Evolutionary conservation across 2,797 vertebrate genomes (phyloP), one percentile per base, ranked within the genome.

Genomic region (Scolopax rusticola): DNA sequence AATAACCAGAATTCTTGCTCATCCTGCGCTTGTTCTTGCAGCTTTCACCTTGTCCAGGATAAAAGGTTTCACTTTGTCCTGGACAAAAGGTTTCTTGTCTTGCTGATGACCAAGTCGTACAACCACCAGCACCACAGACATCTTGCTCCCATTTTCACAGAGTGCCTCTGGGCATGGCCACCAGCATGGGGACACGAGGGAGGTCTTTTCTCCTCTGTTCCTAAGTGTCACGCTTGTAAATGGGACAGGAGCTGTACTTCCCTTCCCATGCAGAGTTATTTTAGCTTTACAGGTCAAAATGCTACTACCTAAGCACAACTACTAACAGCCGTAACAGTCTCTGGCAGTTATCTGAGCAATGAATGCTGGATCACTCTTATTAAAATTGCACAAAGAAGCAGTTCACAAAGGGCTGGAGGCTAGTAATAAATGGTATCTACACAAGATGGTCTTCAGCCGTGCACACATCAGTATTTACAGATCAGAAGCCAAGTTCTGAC

Each of bases 401-500:
- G 45, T 36, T 92, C 2, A 2, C 33, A 25, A 64, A 76, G 68
- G 43, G 56, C 6, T 65, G 57, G 56, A 63, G 65, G 73, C 56
- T 45, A 63, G 18, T 18, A 53, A 81, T 86, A 83, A 85, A 91
- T 69, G 77, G 30, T 57, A 61, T 41, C 69, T 78, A 74, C 73
- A 64, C 48, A 70, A 41, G 73, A 71, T 38, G 47, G 12, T 75
- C 83, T 38, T 75, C 69, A 78, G 73, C 69, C 68, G 64, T 10
- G 50, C 4, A 5, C 53, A 92, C 73, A 94, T 14, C 76, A 89
- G 61, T 83, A 88, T 73, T 94, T 95, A 96, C 76, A 88, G 75
- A 89, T 27, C 84, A 96, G 56, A 79, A 89, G 68, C 43, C 81
- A 94, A 54, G 51, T 71, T 73, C 65, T 71, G 73, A 87, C 60